A percentile compares a stretch with the other conserved stretches of the same genome.
Conservation (phyloP, 2,888 invertebrate genomes). For the Steinernema carpocapsae region DNA sequence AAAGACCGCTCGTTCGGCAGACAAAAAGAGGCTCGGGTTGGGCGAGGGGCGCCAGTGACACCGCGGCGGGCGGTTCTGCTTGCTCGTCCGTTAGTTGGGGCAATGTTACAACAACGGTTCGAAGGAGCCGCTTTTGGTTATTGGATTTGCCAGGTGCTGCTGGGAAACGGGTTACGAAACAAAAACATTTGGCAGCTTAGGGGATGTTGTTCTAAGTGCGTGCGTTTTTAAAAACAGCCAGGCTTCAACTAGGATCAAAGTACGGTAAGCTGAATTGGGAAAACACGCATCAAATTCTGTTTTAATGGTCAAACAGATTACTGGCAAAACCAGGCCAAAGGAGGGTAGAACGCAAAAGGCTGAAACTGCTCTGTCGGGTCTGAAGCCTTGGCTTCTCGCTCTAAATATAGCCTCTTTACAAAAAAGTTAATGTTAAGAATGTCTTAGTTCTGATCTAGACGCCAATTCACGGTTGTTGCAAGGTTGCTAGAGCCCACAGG, state of each 20-base stretch:
- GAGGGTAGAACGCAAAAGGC: too few species aligned
- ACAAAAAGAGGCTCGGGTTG: too few species aligned
- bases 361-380: too few species aligned
- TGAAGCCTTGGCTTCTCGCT: too few species aligned
- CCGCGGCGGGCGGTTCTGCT: conserved; percentile 14
- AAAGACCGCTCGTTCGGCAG: background rate
- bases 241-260: background rate
- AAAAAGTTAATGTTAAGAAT: too few species aligned
- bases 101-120: conserved; percentile 28
- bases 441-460: too few species aligned
- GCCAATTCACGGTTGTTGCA: too few species aligned
- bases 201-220: background rate
- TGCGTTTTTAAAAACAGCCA: background rate
- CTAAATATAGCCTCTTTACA: too few species aligned
- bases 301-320: too few species aligned
- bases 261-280: background rate
- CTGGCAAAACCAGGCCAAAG: too few species aligned
- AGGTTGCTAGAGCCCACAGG: too few species aligned
- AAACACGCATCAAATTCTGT: background rate
- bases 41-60: background rate
- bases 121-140: background rate
- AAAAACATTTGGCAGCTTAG: background rate
- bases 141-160: background rate
- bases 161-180: conserved; percentile 9
- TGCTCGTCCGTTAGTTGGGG: background rate